phyloP scores from a whole-genome alignment of 1,140 invertebrate genomes.

The Solenopsis fugax region DNA sequence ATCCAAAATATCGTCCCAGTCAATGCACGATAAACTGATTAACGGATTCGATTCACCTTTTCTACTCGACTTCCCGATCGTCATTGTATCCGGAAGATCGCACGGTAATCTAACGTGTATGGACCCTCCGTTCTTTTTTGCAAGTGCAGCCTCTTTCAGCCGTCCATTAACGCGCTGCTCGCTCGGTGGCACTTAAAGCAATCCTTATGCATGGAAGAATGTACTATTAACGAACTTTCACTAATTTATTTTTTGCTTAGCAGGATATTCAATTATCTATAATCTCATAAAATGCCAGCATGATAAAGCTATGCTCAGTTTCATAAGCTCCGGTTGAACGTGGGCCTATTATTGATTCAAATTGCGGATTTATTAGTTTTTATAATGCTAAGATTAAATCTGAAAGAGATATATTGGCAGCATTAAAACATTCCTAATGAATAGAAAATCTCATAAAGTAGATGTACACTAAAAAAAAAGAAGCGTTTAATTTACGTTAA shows the following conservation, averaged over 20 bases:
- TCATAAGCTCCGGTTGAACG: neutral
- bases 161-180: slow-evolving; percentile 73
- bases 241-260: slow-evolving; percentile 63
- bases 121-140: slow-evolving; percentile 59
- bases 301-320: slow-evolving; percentile 8
- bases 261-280: slow-evolving; percentile 46
- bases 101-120: slow-evolving; percentile 58
- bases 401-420: neutral
- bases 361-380: slow-evolving; percentile 21
- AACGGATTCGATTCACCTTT: slow-evolving; percentile 73
- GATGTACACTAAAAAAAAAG: neutral
- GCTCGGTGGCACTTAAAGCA: slow-evolving; percentile 63
- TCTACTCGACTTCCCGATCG: slow-evolving; percentile 66
- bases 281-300: slow-evolving; percentile 30
- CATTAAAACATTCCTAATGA: slow-evolving; percentile 3
- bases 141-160: slow-evolving; percentile 65
- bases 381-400: neutral
- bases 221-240: slow-evolving; percentile 66
- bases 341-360: slow-evolving; percentile 7
- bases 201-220: slow-evolving; percentile 52
- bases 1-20: slow-evolving; percentile 65
- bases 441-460: neutral
- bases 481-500: too few relatives aligned
- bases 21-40: slow-evolving; percentile 73
- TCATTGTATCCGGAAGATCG: slow-evolving; percentile 69